phyloP scores from a whole-genome alignment of 2,797 vertebrate species.

The Epinephelus awoara region DNA sequence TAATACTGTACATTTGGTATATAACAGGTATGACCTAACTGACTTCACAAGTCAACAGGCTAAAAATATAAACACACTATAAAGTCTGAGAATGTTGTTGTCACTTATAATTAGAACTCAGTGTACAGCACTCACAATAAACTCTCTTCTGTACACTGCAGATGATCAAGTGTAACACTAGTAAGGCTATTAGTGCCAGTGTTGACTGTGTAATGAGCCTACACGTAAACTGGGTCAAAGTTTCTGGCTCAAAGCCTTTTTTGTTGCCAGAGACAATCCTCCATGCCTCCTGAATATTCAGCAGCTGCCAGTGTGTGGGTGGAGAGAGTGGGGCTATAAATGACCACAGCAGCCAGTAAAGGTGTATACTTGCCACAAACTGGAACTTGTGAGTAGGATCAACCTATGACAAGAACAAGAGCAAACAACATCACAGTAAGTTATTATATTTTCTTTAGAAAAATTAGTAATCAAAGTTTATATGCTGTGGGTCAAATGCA shows the following conservation, averaged over 20 bases:
- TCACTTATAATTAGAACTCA: not conserved
- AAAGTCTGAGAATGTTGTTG: too few relatives aligned
- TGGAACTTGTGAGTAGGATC: not conserved
- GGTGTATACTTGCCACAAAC: slow-evolving; percentile 16
- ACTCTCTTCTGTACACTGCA: not conserved
- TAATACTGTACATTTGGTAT: too few relatives aligned
- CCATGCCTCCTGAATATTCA: slow-evolving; percentile 61
- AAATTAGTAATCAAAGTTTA: not conserved
- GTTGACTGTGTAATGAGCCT: not conserved
- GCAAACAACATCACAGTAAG: slow-evolving; percentile 42
- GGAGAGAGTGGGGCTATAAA: slow-evolving; percentile 55
- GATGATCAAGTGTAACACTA: not conserved
- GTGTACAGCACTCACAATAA: not conserved
- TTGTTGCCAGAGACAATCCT: not conserved
- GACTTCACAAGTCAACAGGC: too few relatives aligned
- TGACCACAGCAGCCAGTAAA: slow-evolving; percentile 1
- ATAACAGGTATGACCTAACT: too few relatives aligned
- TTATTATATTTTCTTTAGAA: not conserved
- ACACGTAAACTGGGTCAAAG: slow-evolving; percentile 53
- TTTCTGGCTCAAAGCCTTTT: slow-evolving; percentile 21
- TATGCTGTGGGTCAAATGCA: not conserved
- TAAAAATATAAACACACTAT: too few relatives aligned
- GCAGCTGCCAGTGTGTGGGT: slow-evolving; percentile 40
- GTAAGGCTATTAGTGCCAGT: not conserved
- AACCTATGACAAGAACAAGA: not conserved